Conservation (phyloP, 2,113 vertebrate genomes). For the Kobus ellipsiprymnus region DNA sequence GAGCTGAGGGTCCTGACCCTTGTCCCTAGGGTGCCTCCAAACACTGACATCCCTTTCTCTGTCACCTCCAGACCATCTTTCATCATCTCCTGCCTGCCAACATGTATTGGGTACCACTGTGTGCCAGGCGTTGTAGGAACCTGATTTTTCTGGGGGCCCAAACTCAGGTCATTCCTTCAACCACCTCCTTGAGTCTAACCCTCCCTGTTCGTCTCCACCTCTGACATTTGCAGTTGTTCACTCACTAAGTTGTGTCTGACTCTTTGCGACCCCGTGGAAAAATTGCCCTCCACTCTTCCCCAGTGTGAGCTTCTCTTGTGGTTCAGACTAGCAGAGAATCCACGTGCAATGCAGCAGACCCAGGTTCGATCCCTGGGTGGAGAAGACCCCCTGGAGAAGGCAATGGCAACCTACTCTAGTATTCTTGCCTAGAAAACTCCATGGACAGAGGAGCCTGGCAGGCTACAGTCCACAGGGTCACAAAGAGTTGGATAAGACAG, state of each 20-base stretch:
- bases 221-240: background rate
- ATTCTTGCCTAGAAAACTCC: background rate
- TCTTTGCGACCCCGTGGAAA: background rate
- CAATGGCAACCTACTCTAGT: background rate
- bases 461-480: background rate
- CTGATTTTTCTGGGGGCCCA: background rate
- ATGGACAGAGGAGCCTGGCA: background rate
- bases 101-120: background rate
- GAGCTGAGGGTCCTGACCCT: background rate
- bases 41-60: background rate
- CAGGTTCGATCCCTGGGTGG: background rate
- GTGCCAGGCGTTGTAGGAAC: background rate
- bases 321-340: background rate
- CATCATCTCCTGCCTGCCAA: background rate
- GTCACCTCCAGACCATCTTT: background rate
- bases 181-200: background rate
- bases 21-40: background rate
- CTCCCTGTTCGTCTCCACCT: background rate
- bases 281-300: background rate
- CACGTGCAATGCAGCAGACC: background rate
- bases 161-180: background rate
- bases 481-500: background rate
- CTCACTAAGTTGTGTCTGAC: background rate
- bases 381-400: background rate
- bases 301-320: background rate